Evolutionary conservation across 2,797 vertebrate species (phyloP).

Genomic region (Enteromius trimaculatus): DNA sequence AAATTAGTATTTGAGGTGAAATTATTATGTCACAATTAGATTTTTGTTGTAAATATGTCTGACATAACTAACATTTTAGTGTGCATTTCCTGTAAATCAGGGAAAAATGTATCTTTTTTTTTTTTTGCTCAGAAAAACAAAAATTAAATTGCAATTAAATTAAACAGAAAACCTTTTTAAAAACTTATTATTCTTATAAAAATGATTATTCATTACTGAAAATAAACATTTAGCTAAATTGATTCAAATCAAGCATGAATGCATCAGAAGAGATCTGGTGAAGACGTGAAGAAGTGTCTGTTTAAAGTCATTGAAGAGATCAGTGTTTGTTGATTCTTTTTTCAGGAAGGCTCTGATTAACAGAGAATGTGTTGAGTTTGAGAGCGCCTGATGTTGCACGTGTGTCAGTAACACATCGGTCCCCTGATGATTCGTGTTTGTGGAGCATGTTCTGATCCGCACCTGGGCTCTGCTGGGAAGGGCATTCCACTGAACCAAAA

Average conservation of each 20-base stretch:
- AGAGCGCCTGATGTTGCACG: background rate
- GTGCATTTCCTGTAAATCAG: no score
- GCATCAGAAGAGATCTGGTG: background rate
- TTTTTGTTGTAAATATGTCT: no score
- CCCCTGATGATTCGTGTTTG: conserved; percentile 31
- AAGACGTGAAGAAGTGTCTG: background rate
- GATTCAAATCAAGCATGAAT: background rate
- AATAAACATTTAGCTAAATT: background rate
- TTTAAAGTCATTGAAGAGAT: background rate
- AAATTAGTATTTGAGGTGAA: no score
- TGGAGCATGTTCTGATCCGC: conserved; percentile 27
- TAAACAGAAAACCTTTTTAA: no score
- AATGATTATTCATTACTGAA: background rate
- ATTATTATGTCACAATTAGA: no score
- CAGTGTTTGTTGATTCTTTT: background rate
- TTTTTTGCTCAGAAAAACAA: no score
- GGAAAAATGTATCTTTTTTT: no score
- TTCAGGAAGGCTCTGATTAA: background rate
- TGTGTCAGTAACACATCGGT: background rate
- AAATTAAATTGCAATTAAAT: no score
- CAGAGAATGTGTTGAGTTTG: background rate
- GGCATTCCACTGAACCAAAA: conserved; percentile 20
- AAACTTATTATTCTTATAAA: no score
- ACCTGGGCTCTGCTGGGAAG: conserved; percentile 32
- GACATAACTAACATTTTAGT: no score